These are phyloP conservation scores for Drosophila dives DNA, from an alignment of 2,888 invertebrate species.

Conservation along the genomic window DNA sequence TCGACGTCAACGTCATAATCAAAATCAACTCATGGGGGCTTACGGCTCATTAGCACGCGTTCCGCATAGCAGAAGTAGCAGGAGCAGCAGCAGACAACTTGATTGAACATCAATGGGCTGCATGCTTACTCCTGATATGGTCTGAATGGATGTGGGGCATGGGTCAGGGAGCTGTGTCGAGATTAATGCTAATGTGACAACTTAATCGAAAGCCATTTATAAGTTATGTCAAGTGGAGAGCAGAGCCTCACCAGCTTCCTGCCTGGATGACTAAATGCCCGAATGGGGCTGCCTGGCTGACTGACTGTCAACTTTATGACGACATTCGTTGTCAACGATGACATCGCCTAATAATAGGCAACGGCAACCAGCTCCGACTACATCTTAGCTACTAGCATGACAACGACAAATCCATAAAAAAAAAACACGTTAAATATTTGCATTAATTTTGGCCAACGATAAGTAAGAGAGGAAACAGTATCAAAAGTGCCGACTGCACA, in stretches of 20 bases:
- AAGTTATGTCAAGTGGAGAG: conserved; percentile 72
- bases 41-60: conserved; percentile 69
- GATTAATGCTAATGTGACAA: conserved; percentile 81
- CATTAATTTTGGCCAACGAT: conserved; percentile 63
- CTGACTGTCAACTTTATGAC: conserved; percentile 49
- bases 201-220: conserved; percentile 80
- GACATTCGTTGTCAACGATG: conserved; percentile 54
- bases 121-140: not conserved
- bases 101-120: conserved; percentile 69
- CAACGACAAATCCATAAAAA: conserved; percentile 76
- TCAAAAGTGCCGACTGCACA: not conserved
- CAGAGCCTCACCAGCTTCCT: conserved; percentile 14
- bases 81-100: conserved; percentile 62
- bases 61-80: conserved; percentile 27
- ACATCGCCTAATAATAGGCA: conserved; percentile 61
- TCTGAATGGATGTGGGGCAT: not conserved
- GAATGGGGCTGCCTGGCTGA: conserved; percentile 6
- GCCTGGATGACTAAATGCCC: not conserved
- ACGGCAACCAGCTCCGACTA: conserved; percentile 8
- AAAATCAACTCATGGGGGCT: conserved; percentile 54
- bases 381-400: conserved; percentile 42
- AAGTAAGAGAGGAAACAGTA: conserved; percentile 35
- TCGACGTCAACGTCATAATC: conserved; percentile 48
- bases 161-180: conserved; percentile 35
- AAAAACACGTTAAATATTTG: conserved; percentile 75